Evolutionary conservation across 1,140 invertebrate species (phyloP).

Genomic region (Cherax destructor): DNA sequence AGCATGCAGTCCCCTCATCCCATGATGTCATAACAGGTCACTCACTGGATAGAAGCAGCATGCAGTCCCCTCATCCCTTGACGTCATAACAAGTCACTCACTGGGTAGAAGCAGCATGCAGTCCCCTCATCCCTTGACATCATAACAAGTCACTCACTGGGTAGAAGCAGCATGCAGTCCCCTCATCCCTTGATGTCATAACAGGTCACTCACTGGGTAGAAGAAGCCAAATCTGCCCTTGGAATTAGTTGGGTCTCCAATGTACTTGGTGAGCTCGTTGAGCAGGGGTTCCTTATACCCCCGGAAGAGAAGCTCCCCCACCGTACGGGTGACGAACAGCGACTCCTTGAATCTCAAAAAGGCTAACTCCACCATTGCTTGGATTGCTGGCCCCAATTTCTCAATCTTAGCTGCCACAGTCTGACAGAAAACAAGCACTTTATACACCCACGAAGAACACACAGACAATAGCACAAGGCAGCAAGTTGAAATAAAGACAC

Average conservation of each 20-base stretch:
- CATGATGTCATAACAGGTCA: not conserved
- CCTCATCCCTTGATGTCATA: not conserved
- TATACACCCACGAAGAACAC: not conserved
- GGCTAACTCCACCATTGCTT: constrained; percentile 3
- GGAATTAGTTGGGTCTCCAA: constrained; percentile 36
- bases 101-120: not conserved
- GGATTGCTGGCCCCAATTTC: not conserved
- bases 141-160: too few species aligned
- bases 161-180: not conserved
- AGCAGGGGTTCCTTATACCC: constrained; percentile 85
- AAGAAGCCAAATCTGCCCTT: constrained; percentile 58
- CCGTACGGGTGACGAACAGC: constrained; percentile 81
- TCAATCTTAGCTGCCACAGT: constrained; percentile 25
- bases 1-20: not conserved
- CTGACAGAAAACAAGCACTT: constrained; percentile 6
- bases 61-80: not conserved
- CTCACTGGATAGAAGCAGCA: constrained; percentile 57
- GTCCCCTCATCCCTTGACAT: not conserved
- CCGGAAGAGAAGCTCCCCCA: constrained; percentile 84
- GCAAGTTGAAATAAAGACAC: too few species aligned
- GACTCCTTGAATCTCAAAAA: constrained; percentile 66
- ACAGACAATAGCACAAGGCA: too few species aligned
- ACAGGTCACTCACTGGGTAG: constrained; percentile 44
- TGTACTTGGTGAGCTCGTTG: constrained; percentile 12
- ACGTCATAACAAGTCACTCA: too few species aligned